Evolutionary conservation across 2,888 invertebrate species (phyloP).

Genomic region (Amiota mariae): DNA sequence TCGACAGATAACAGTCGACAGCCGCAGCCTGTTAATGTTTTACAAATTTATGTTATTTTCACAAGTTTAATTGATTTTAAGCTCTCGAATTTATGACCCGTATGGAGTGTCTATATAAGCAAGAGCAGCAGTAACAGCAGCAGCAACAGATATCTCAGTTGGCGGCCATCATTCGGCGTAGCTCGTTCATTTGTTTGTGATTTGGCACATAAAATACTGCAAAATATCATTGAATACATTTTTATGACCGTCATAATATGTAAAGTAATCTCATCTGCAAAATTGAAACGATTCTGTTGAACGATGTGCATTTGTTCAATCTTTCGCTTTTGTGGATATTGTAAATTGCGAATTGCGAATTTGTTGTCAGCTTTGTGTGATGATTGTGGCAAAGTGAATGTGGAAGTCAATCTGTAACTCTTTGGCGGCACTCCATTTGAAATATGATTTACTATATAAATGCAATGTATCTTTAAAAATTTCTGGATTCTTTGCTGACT

Average conservation of each 20-base stretch:
- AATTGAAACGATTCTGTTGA: slow-evolving; percentile 23
- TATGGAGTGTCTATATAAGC: not conserved
- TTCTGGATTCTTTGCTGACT: too few species aligned
- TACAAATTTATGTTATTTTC: slow-evolving; percentile 68
- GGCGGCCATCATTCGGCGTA: slow-evolving; percentile 10
- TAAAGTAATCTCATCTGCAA: slow-evolving; percentile 45
- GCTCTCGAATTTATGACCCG: slow-evolving; percentile 38
- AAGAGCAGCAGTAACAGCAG: not conserved
- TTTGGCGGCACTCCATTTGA: too few species aligned
- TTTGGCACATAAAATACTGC: slow-evolving; percentile 22
- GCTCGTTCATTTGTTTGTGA: slow-evolving; percentile 23
- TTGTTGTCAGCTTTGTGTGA: too few species aligned
- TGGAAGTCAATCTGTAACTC: too few species aligned
- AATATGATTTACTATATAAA: too few species aligned
- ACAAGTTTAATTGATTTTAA: slow-evolving; percentile 68
- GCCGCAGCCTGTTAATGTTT: slow-evolving; percentile 28
- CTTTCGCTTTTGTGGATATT: too few species aligned
- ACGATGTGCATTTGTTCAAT: not conserved
- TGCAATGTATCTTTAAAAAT: too few species aligned
- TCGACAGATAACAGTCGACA: slow-evolving; percentile 29
- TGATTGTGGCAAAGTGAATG: too few species aligned
- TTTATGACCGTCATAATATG: slow-evolving; percentile 46
- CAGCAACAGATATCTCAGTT: not conserved
- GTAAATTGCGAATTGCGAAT: too few species aligned
- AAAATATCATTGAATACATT: slow-evolving; percentile 39